Base-by-base conservation (phyloP, 1,140 invertebrate genomes). In the Polypedilum vanderplanki region DNA sequence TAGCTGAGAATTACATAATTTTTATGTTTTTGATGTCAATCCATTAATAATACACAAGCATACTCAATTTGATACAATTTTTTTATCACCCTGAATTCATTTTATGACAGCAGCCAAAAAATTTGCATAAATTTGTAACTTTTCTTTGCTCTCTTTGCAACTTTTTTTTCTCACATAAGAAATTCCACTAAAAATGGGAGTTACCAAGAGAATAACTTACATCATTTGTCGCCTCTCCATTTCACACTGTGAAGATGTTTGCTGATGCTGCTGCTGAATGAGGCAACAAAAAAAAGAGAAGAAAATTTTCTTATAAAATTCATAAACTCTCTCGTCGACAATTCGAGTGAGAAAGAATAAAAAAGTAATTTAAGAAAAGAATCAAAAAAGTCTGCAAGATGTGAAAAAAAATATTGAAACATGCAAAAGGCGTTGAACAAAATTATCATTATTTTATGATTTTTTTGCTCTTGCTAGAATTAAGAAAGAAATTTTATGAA, bases 341-440 rank as follows among this genome's bases (percentile, higher is more conserved):
- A 8, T 57, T 57, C n/a, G n/a, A n/a, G n/a, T n/a, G 3, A 57
- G 12, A 57, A 15, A 57, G 46, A 1, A 12, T 57, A 57, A 57
- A n/a, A 46, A 57, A n/a, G 7, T 57, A 20, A 18, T 70, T 70
- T 70, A 18, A 5, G n/a, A 20, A 18, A 70, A 20, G 46, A 57
- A 57, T 12, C 46, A 57, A n/a, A n/a, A 33, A n/a, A n/a, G 46
- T n/a, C 46, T 57, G 46, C 24, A 57, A 57, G 46, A 12, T 22
- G 65, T 20, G 17, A 20, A 70, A 70, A 70, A 70, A 70, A 20
- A 70, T n/a, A 70, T 10, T 22, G 18, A 7, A 22, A 70, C 65
- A 70, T 70, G 65, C 17, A 70, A 70, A 70, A 70, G 65, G 65
- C 65, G 65, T 70, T 70, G 65, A 70, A 70, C 46, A 57, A 70